A percentile compares a stretch with the other conserved stretches of the same genome.
phyloP scores from a whole-genome alignment of 2,888 invertebrate species.

The Agrochola macilenta region DNA sequence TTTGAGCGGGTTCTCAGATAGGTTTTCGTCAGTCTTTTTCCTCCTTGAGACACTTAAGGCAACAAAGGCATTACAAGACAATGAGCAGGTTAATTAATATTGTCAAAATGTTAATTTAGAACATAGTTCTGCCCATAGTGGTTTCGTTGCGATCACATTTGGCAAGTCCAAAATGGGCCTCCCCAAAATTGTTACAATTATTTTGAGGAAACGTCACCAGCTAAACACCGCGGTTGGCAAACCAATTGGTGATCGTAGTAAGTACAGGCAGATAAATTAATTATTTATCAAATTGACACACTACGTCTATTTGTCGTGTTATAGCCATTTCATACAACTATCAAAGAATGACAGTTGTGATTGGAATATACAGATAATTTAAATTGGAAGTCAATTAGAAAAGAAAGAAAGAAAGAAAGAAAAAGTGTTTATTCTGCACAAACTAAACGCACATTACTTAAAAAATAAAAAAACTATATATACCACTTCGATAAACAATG shows the following conservation, averaged over 20 bases:
- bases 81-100: constrained; percentile 12
- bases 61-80: constrained; percentile 36
- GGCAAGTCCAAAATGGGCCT: neutral
- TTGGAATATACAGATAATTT: neutral
- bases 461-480: too few relatives aligned
- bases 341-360: neutral
- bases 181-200: constrained; percentile 3
- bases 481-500: neutral
- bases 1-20: neutral
- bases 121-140: constrained; percentile 21
- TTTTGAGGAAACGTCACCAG: neutral
- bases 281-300: neutral
- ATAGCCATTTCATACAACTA: neutral
- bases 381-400: neutral
- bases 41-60: constrained; percentile 20
- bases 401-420: too few relatives aligned
- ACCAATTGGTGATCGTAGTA: too few relatives aligned
- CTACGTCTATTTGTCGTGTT: neutral
- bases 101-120: constrained; percentile 10
- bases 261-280: neutral
- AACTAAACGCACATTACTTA: too few relatives aligned
- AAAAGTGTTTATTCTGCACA: too few relatives aligned
- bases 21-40: constrained; percentile 14
- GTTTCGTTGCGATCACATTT: constrained; percentile 8
- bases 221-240: neutral